Percentiles rank a stretch among this genome's conserved stretches.
Evolutionary conservation across 2,888 invertebrate genomes (phyloP).

Genomic region (Tillus elongatus): DNA sequence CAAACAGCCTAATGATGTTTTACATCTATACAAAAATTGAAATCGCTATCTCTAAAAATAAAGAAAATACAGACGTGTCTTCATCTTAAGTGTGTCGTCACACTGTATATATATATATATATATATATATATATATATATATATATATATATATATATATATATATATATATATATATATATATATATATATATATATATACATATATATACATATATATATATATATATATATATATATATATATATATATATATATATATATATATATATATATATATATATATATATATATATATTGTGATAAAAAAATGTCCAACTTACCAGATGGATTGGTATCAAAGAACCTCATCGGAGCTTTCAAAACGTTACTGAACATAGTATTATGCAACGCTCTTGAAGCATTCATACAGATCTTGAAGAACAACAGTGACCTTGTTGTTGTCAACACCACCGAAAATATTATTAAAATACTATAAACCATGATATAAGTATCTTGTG

Average conservation of each 20-base stretch:
- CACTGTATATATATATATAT: no score
- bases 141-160: slow-evolving; percentile 1
- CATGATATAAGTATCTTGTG: slow-evolving; percentile 39
- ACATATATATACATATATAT: no score
- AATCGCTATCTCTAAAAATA: no score
- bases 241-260: slow-evolving; percentile 9
- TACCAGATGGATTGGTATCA: slow-evolving; percentile 71
- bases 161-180: not conserved
- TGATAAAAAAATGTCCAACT: slow-evolving; percentile 27
- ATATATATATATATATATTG: not conserved
- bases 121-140: slow-evolving; percentile 9
- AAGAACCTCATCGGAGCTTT: slow-evolving; percentile 74
- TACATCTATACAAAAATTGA: no score
- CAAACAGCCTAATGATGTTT: no score
- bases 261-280: slow-evolving; percentile 3
- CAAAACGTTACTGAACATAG: slow-evolving; percentile 67
- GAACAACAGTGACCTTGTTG: slow-evolving; percentile 59
- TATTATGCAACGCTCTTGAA: slow-evolving; percentile 64
- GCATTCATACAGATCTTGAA: slow-evolving; percentile 67
- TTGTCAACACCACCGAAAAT: slow-evolving; percentile 51
- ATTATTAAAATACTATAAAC: slow-evolving; percentile 53
- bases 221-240: no score
- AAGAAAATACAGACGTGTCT: no score
- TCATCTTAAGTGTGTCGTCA: no score
- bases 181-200: no score